Percentiles rank a stretch among this genome's conserved stretches.
Evolutionary conservation across 2,888 invertebrate species (phyloP).

Genomic region (Cheilosia soror): DNA sequence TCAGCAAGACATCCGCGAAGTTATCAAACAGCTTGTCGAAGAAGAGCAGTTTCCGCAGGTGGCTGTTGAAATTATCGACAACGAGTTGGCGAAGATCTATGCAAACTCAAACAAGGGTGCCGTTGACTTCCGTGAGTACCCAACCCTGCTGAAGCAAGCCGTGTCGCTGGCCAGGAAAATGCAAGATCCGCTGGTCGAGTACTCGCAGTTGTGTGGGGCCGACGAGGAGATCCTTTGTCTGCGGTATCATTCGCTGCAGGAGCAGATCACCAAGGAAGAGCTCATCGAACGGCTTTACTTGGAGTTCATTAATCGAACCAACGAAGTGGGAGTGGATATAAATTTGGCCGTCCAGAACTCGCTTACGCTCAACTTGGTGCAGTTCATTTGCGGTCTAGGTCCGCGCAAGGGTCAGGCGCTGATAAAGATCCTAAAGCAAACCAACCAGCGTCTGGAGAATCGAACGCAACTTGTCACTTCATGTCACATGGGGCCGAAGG

Average conservation of each 20-base stretch:
- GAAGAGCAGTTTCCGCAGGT: constrained; percentile 95
- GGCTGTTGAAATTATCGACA: constrained; percentile 96
- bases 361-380: constrained; percentile 94
- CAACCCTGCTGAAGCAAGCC: constrained; percentile 94
- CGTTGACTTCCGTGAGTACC: constrained; percentile 96
- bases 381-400: constrained; percentile 98
- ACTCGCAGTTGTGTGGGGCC: constrained; percentile 96
- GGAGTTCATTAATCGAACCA: constrained; percentile 97
- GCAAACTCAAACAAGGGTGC: constrained; percentile 94
- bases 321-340: constrained; percentile 99
- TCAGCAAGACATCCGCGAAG: constrained; percentile 90
- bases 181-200: constrained; percentile 98
- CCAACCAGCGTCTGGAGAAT: constrained; percentile 96
- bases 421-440: constrained; percentile 93
- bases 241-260: constrained; percentile 94
- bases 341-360: constrained; percentile 96
- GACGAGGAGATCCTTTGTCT: constrained; percentile 98
- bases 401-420: constrained; percentile 96
- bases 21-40: constrained; percentile 89
- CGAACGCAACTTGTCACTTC: constrained; percentile 97
- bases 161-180: constrained; percentile 95
- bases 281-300: constrained; percentile 92
- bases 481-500: constrained; percentile 99
- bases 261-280: constrained; percentile 93
- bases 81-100: constrained; percentile 96